Percentiles rank a stretch among this genome's conserved stretches.
phyloP scores from a whole-genome alignment of 2,888 invertebrate genomes.

The Pemphredon lugubris region DNA sequence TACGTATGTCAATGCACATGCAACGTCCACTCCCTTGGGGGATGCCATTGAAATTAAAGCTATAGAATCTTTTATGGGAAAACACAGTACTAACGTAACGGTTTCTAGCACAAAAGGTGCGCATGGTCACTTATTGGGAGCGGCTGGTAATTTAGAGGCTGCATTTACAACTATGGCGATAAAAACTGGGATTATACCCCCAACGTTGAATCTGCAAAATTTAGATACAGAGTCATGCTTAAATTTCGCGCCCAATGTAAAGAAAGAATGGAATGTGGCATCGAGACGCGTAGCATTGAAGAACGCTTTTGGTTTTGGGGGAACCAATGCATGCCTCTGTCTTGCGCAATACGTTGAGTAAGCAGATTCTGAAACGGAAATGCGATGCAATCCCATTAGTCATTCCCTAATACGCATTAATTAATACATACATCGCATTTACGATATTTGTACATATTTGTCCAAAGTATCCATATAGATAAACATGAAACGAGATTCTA shows the following conservation, averaged over 20 bases:
- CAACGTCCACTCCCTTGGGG: conserved; percentile 97
- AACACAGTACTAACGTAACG: conserved; percentile 84
- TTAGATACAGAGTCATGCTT: conserved; percentile 84
- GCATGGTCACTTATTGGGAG: conserved; percentile 96
- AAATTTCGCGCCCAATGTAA: conserved; percentile 86
- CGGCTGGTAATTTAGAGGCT: conserved; percentile 97
- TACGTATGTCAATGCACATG: conserved; percentile 97
- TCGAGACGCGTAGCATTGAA: conserved; percentile 89
- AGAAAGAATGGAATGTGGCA: conserved; percentile 84
- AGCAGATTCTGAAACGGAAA: conserved; percentile 22
- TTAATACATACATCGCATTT: conserved; percentile 27
- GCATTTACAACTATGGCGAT: conserved; percentile 92
- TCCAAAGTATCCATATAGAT: conserved; percentile 5
- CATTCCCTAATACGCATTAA: conserved; percentile 52
- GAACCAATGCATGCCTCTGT: conserved; percentile 96
- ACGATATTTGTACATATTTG: conserved; percentile 24
- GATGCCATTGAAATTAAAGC: conserved; percentile 93
- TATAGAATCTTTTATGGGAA: conserved; percentile 87
- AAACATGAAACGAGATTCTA: conserved; percentile 22
- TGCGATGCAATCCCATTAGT: conserved; percentile 32
- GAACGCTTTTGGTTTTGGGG: conserved; percentile 99
- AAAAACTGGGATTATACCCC: conserved; percentile 89
- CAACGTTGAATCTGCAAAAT: conserved; percentile 92
- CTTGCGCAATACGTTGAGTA: conserved; percentile 81
- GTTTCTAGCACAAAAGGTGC: conserved; percentile 98